phyloP scores from a whole-genome alignment of 2,113 vertebrate genomes.

The Tursiops truncatus region DNA sequence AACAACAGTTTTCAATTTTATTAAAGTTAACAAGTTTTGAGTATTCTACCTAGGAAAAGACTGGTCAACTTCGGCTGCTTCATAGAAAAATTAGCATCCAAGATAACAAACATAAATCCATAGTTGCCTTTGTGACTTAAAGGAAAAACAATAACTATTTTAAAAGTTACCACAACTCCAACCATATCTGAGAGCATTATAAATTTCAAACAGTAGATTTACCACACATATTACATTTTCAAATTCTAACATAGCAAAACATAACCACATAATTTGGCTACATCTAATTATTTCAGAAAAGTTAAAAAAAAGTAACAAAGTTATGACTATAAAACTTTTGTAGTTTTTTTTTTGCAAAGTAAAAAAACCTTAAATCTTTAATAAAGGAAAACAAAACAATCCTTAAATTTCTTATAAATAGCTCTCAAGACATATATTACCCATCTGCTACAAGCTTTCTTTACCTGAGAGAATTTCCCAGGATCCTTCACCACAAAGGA shows the following conservation, averaged over 20 bases:
- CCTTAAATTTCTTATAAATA: conserved; percentile 63
- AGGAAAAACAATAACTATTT: conserved; percentile 50
- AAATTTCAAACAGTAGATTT: conserved; percentile 71
- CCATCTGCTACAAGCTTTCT: conserved; percentile 65
- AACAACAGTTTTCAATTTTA: conserved; percentile 56
- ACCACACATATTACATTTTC: conserved; percentile 67
- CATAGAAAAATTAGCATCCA: conserved; percentile 69
- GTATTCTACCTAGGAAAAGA: conserved; percentile 63
- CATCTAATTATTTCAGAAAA: conserved; percentile 68
- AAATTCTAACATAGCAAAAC: conserved; percentile 71
- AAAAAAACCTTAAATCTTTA: conserved; percentile 56
- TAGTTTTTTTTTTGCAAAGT: conserved; percentile 72
- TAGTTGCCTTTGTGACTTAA: conserved; percentile 26
- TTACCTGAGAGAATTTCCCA: conserved; percentile 69
- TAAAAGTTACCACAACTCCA: conserved; percentile 73
- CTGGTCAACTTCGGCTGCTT: conserved; percentile 47
- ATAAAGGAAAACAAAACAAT: conserved; percentile 72
- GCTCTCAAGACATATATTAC: conserved; percentile 72
- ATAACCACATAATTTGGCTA: conserved; percentile 70
- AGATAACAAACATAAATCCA: conserved; percentile 59
- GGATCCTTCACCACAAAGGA: conserved; percentile 59
- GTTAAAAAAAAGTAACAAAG: conserved; percentile 67
- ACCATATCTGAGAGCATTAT: conserved; percentile 52
- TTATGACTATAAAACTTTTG: conserved; percentile 71
- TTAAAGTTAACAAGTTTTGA: conserved; percentile 69